Percentiles rank a stretch among this genome's conserved stretches.
Evolutionary conservation across 2,888 invertebrate species (phyloP).

Genomic region (Plebejus anna): DNA sequence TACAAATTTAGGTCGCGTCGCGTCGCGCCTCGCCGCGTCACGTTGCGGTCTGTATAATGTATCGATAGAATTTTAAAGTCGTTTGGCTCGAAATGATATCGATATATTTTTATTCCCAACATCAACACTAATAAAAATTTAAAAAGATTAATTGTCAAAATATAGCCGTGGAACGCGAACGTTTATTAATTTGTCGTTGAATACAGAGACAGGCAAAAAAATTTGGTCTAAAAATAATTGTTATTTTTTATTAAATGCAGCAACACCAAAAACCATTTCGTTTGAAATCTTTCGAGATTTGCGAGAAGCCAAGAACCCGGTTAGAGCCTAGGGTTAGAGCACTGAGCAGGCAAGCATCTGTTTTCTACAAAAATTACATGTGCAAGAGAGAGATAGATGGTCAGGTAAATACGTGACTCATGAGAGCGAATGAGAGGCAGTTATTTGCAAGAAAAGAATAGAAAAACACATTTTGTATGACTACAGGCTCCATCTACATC

Average conservation of each 20-base stretch:
- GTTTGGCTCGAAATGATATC: neutral
- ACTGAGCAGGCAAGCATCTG: neutral
- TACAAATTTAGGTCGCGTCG: too few relatives aligned
- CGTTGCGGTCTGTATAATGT: too few relatives aligned
- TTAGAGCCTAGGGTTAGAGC: neutral
- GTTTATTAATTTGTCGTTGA: neutral
- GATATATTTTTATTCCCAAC: neutral
- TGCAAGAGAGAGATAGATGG: slow-evolving; percentile 33
- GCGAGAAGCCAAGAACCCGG: neutral
- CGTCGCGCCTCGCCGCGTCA: too few relatives aligned
- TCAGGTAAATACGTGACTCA: slow-evolving; percentile 15
- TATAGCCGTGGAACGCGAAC: too few relatives aligned
- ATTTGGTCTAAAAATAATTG: neutral
- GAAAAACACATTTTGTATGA: slow-evolving; percentile 33
- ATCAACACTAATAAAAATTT: neutral
- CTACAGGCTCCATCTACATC: slow-evolving; percentile 39
- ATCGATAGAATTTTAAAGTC: too few relatives aligned
- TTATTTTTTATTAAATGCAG: neutral
- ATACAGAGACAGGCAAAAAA: neutral
- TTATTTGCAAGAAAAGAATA: slow-evolving; percentile 31
- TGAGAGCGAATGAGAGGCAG: neutral
- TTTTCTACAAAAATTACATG: neutral
- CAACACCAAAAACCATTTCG: neutral
- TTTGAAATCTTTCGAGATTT: neutral
- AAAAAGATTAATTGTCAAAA: neutral